Evolutionary conservation across 2,888 invertebrate species (phyloP), one percentile per base, ranked within the genome.

Genomic region (Philhelius pedissequus): DNA sequence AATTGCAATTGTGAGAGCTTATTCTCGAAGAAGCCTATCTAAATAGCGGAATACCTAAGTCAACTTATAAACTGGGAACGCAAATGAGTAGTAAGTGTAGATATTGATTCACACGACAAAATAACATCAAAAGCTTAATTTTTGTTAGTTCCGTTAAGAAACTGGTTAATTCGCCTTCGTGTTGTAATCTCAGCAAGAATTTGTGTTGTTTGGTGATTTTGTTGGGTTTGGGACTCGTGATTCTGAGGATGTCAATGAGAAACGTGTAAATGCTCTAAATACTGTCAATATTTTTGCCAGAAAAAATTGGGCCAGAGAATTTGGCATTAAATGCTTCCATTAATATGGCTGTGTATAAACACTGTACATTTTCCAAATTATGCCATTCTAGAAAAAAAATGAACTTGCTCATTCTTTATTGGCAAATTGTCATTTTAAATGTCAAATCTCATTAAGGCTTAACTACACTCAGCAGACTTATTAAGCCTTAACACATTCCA

Each of bases 61-160:
- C 75, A 66, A 9, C 83, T 35, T 0, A 83, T 83, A 43, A 83
- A 69, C 15, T 82, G 82, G 4, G 71, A 58, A 11, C 76, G 60
- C 25, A 80, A 52, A 38, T 80, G 80, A 30, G 77, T 69, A 35
- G 71, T 50, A 8, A 77, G 64, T 2, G 77, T 68, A 20, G 66
- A 52, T 30, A 62, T 52, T 70, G 54, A 22, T n/a, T 73, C 71
- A n/a, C 60, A 48, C 50, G 18, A 11, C n/a, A 5, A 48, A 64
- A 18, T 48, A 48, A 18, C 64, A 64, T 9, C 32, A 11, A 4
- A 0, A 25, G 8, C 64, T 64, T 6, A 54, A 32, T 58, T 56
- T 58, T n/a, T 32, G n/a, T n/a, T 45, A 58, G 20, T 4, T 58
- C 35, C 3, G 35, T 48, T 45, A 70, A 58, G n/a, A 45, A 45